Evolutionary conservation across 2,797 vertebrate genomes (phyloP).

Genomic region (Eurystomus glaucurus): DNA sequence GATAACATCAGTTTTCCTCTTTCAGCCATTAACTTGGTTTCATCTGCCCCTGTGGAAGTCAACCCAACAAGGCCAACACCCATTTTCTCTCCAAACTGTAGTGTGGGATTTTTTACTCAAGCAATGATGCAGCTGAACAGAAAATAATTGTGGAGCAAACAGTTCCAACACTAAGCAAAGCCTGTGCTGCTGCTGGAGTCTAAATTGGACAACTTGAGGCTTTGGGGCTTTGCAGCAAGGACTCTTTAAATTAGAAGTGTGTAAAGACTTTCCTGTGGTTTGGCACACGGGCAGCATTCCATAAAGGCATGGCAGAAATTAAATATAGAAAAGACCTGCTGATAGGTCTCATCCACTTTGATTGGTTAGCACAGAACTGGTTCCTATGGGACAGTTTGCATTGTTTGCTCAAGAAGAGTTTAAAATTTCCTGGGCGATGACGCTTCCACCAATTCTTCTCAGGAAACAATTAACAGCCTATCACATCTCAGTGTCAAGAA

Average conservation of each 20-base stretch:
- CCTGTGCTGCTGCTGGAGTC: not conserved
- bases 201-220: not conserved
- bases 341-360: not conserved
- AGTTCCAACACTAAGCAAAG: not conserved
- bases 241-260: not conserved
- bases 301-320: not conserved
- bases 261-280: not conserved
- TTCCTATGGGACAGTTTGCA: not conserved
- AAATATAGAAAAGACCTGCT: not conserved
- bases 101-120: not conserved
- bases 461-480: not conserved
- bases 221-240: conserved; percentile 7
- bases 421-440: not conserved
- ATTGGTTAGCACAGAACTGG: not conserved
- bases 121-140: not conserved
- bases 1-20: not conserved
- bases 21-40: not conserved
- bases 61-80: not conserved
- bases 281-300: not conserved
- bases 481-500: not conserved
- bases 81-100: not conserved
- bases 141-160: not conserved
- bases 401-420: not conserved
- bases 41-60: not conserved
- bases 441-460: not conserved